phyloP scores from a whole-genome alignment of 2,113 vertebrate genomes.

The Carollia perspicillata region DNA sequence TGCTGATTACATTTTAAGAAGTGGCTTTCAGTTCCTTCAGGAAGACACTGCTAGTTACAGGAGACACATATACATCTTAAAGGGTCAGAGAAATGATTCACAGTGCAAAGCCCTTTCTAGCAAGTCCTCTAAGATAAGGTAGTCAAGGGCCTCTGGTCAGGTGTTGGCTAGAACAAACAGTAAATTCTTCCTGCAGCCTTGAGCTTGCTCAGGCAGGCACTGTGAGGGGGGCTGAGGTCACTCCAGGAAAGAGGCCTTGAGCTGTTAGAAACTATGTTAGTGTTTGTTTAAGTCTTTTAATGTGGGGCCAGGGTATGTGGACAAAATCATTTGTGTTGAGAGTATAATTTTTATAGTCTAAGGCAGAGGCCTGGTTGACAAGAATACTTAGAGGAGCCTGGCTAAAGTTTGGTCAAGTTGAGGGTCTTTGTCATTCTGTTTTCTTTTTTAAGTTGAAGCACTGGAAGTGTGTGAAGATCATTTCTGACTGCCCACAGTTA shows the following conservation, averaged over 20 bases:
- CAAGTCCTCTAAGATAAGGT: neutral
- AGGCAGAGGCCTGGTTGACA: neutral
- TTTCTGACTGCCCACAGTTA: neutral
- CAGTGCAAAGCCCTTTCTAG: neutral
- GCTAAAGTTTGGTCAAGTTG: neutral
- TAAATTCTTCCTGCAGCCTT: neutral
- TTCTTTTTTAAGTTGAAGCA: neutral
- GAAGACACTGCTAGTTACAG: neutral
- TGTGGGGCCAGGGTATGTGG: neutral
- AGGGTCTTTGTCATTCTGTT: neutral
- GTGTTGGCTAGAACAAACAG: neutral
- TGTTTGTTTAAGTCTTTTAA: neutral
- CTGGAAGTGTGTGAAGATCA: neutral
- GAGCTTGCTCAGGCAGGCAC: neutral
- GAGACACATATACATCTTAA: neutral
- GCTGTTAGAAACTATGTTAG: neutral
- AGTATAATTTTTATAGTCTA: neutral
- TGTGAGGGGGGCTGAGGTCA: neutral
- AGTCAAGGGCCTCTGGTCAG: no score
- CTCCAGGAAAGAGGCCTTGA: neutral
- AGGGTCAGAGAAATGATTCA: neutral
- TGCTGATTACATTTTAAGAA: neutral
- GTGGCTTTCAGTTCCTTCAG: neutral
- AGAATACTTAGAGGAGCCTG: neutral
- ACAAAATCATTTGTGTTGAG: neutral